These are phyloP conservation scores for Perca schrenkii DNA, from an alignment of 2,113 vertebrate genomes.

Conservation along the genomic window DNA sequence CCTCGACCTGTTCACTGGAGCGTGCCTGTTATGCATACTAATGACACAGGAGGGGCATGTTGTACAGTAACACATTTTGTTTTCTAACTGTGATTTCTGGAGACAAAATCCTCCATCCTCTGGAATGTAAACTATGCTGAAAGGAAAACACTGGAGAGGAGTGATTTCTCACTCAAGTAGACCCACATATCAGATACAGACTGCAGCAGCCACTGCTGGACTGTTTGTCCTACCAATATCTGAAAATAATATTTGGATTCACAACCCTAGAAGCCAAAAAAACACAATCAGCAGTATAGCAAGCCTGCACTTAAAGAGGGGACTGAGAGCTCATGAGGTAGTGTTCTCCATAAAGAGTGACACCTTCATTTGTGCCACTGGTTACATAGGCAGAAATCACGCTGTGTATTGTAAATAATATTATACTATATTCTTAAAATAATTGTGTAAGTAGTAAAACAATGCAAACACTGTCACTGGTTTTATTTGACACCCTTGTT, in stretches of 20 bases:
- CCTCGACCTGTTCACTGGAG: conserved; percentile 77
- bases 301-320: background rate
- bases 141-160: conserved; percentile 56
- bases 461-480: too few relatives aligned
- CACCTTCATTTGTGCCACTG: conserved; percentile 13
- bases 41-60: conserved; percentile 59
- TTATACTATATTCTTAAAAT: too few relatives aligned
- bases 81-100: conserved; percentile 44
- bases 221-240: conserved; percentile 29
- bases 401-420: too few relatives aligned
- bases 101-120: conserved; percentile 32
- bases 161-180: conserved; percentile 38
- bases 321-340: conserved; percentile 12
- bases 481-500: too few relatives aligned
- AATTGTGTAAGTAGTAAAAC: too few relatives aligned
- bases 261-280: conserved; percentile 27
- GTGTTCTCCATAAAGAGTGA: conserved; percentile 1
- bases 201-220: conserved; percentile 8
- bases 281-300: conserved; percentile 21
- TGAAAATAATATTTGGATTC: conserved; percentile 46
- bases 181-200: conserved; percentile 23
- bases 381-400: too few relatives aligned
- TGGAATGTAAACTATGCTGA: conserved; percentile 60
- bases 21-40: conserved; percentile 80
- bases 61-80: conserved; percentile 52